Base-by-base conservation (phyloP, 2,113 vertebrate species). In the Pollachius pollachius region DNA sequence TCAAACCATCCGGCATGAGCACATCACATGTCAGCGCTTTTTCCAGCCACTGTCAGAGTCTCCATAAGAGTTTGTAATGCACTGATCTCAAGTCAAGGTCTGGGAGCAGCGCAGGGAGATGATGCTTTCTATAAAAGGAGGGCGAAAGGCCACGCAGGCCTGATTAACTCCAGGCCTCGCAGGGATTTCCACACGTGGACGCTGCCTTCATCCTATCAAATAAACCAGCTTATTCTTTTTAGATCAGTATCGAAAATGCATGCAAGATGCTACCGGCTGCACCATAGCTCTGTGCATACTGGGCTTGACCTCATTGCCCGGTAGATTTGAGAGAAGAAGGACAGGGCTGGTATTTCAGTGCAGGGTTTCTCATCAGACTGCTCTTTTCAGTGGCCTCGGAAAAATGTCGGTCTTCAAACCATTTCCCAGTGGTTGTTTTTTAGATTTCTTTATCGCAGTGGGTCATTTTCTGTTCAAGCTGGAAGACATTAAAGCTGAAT, bases 121-220 rank as follows among this genome's bases (percentile, higher is more conserved):
- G 74, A 77, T 75, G 37, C 27, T 82, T 75, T 52, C 64, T 76
- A 75, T 68, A 71, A 77, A 72, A 68, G 67, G 57, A 66, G 76
- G 64, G 37, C 76, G 75, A 85, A 76, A 81, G 81, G 80, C 78
- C 76, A 84, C 18, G 15, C 57, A 65, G 13, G 56, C 68, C 66
- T 87, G 84, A 87, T 88, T 81, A 69, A 86, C 67, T 78, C 80
- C 84, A 90, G 87, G 68, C 78, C 59, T 48, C 7, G 68, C 68
- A 84, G 68, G 41, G 76, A 68, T 82, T 81, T 86, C 80, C 82
- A 81, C 82, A 88, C 67, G 30, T 80, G 78, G 78, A 23, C 72
- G 70, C 65, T 56, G 62, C 66, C 72, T 84, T 79, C 69, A 56
- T 23, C 23, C 23, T 48, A 48, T 48, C 8, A 48, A 48, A 48